These are phyloP conservation scores for Hipparchia sbordonii DNA, from an alignment of 2,888 invertebrate species.

Conservation along the genomic window DNA sequence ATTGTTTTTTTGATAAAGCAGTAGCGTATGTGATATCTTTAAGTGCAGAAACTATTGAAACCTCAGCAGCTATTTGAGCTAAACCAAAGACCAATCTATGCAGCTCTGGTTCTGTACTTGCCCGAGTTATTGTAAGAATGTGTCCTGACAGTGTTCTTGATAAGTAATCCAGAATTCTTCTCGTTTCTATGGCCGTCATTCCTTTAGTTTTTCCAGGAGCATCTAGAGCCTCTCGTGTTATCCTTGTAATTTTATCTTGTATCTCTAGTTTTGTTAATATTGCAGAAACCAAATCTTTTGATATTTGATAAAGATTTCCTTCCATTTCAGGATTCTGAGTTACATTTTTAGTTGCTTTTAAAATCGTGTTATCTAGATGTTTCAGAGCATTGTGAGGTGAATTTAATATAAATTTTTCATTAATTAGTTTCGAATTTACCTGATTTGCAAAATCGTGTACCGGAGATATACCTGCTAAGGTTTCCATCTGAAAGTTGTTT, in stretches of 20 bases:
- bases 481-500: slow-evolving; percentile 28
- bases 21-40: slow-evolving; percentile 74
- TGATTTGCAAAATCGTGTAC: slow-evolving; percentile 68
- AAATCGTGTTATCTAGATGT: slow-evolving; percentile 66
- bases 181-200: slow-evolving; percentile 74
- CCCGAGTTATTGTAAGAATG: slow-evolving; percentile 69
- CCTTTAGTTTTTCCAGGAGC: slow-evolving; percentile 75
- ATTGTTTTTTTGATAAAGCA: slow-evolving; percentile 73
- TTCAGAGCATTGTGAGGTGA: slow-evolving; percentile 68
- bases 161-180: slow-evolving; percentile 75
- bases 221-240: slow-evolving; percentile 73
- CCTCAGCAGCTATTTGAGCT: slow-evolving; percentile 76
- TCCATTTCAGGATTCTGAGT: slow-evolving; percentile 74
- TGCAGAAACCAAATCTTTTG: slow-evolving; percentile 73
- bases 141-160: slow-evolving; percentile 73
- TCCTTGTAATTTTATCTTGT: slow-evolving; percentile 77
- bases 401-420: slow-evolving; percentile 53
- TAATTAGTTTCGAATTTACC: slow-evolving; percentile 50
- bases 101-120: slow-evolving; percentile 75
- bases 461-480: slow-evolving; percentile 68
- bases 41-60: slow-evolving; percentile 73
- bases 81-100: slow-evolving; percentile 75
- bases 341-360: slow-evolving; percentile 68
- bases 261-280: slow-evolving; percentile 73
- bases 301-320: slow-evolving; percentile 69